These are phyloP conservation scores for Catocala fraxini DNA, from an alignment of 2,888 invertebrate genomes.

Conservation along the genomic window DNA sequence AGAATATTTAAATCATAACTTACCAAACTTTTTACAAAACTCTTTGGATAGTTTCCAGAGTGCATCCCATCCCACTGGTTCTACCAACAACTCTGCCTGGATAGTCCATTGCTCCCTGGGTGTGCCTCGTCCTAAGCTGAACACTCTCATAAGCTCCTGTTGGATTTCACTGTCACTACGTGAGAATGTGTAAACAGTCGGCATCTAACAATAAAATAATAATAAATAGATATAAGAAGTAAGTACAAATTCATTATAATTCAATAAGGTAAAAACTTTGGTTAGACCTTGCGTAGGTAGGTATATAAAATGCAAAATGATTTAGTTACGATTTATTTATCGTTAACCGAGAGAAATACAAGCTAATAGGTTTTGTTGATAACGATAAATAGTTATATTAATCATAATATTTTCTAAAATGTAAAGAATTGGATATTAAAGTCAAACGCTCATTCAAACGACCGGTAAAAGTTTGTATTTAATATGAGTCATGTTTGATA, in stretches of 20 bases:
- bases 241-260: no score
- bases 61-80: conserved; percentile 91
- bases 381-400: no score
- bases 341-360: neutral
- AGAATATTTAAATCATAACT: conserved; percentile 30
- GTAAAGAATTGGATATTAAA: no score
- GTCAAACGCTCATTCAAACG: neutral
- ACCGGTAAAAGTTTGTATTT: conserved; percentile 1
- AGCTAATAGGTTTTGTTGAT: no score
- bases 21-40: conserved; percentile 88
- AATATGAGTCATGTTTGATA: neutral
- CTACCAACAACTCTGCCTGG: conserved; percentile 87
- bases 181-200: conserved; percentile 75
- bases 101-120: conserved; percentile 79
- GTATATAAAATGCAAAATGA: neutral
- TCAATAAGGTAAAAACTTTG: no score
- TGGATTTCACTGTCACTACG: conserved; percentile 77
- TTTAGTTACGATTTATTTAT: neutral
- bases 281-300: no score
- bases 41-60: conserved; percentile 90
- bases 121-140: conserved; percentile 72
- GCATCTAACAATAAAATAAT: conserved; percentile 64
- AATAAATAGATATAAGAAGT: no score
- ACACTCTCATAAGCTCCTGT: conserved; percentile 71
- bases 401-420: no score